A percentile compares a stretch with the other conserved stretches of the same genome.
These are phyloP conservation scores for Serilophus lunatus DNA, from an alignment of 2,113 vertebrate species.

Conservation along the genomic window DNA sequence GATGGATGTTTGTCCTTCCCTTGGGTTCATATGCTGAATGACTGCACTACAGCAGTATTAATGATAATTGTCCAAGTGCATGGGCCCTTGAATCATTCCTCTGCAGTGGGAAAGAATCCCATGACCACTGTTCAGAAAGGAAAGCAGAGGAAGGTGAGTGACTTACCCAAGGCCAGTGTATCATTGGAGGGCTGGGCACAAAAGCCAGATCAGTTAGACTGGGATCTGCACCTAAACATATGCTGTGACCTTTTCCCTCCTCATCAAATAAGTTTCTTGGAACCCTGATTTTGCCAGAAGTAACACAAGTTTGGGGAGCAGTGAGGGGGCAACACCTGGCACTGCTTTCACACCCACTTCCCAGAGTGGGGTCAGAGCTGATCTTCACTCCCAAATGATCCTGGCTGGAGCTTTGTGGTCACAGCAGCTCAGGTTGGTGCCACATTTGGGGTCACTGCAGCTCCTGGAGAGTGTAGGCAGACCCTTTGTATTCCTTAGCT, in stretches of 20 bases:
- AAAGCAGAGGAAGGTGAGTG: neutral
- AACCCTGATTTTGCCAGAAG: neutral
- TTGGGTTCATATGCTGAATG: neutral
- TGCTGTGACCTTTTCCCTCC: neutral
- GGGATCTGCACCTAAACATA: neutral
- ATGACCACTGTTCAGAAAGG: neutral
- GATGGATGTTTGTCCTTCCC: neutral
- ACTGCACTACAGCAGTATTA: neutral
- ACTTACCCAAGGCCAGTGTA: neutral
- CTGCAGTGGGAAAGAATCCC: neutral
- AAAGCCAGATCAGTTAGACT: neutral
- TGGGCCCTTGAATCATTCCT: neutral
- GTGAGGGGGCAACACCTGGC: neutral
- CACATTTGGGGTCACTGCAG: neutral
- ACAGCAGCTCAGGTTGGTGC: neutral
- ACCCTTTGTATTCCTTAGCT: neutral
- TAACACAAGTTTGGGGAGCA: neutral
- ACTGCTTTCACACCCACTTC: neutral
- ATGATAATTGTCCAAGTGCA: neutral
- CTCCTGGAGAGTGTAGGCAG: neutral
- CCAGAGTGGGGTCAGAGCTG: neutral
- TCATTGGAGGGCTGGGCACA: neutral
- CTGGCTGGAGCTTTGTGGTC: neutral
- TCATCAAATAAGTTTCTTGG: neutral
- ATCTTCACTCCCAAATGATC: rapidly evolving